Conservation (phyloP, 2,797 vertebrate species). For the Pangasius larnaudii region DNA sequence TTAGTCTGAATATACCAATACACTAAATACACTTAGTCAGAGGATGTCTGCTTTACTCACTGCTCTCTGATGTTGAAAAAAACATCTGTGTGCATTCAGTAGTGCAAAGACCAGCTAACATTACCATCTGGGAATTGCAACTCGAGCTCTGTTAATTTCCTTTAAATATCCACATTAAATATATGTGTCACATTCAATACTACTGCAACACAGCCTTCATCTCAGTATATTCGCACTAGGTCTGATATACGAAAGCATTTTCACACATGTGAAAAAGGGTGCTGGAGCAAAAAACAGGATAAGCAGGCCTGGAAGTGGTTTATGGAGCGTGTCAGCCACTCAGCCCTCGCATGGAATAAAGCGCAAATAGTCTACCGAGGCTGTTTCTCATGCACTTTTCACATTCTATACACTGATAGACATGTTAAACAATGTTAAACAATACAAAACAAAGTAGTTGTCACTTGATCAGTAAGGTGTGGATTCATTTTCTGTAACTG, state of each 20-base stretch:
- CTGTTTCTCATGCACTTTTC: neutral
- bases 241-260: constrained; percentile 35
- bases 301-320: constrained; percentile 27
- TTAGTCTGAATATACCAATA: constrained; percentile 19
- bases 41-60: neutral
- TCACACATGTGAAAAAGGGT: constrained; percentile 28
- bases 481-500: neutral
- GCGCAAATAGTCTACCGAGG: neutral
- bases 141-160: constrained; percentile 31
- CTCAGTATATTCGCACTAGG: constrained; percentile 28
- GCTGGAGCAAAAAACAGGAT: constrained; percentile 1
- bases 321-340: constrained; percentile 20
- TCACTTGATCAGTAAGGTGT: neutral
- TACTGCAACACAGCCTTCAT: constrained; percentile 15
- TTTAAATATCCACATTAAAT: constrained; percentile 39
- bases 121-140: constrained; percentile 26
- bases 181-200: constrained; percentile 31
- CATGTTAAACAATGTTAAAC: constrained; percentile 12
- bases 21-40: neutral
- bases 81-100: constrained; percentile 18
- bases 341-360: constrained; percentile 24
- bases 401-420: neutral
- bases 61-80: constrained; percentile 30
- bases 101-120: constrained; percentile 44
- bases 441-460: neutral